Percentiles rank a stretch among this genome's conserved stretches.
phyloP scores from a whole-genome alignment of 2,113 vertebrate genomes.

The Hiodon tergisus region DNA sequence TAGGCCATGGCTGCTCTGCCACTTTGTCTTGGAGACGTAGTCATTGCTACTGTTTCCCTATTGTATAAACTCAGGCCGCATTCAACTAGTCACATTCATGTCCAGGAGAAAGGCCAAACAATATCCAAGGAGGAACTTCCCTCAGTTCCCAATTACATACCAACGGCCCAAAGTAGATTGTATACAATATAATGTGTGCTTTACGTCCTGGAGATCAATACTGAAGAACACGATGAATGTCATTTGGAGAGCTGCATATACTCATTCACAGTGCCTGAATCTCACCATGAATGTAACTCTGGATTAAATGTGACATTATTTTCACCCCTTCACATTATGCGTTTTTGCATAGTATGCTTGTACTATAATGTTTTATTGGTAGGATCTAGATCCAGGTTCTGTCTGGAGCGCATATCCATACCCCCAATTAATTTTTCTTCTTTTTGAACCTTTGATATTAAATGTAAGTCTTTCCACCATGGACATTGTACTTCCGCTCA shows the following conservation, averaged over 20 bases:
- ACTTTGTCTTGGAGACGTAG: no score
- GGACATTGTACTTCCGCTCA: no score
- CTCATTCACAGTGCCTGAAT: slow-evolving; percentile 42
- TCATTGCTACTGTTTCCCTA: no score
- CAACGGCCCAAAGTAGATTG: slow-evolving; percentile 45
- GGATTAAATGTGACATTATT: not conserved
- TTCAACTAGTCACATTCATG: no score
- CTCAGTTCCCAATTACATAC: not conserved
- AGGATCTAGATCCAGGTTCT: not conserved
- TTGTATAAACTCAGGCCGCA: no score
- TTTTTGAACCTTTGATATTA: not conserved
- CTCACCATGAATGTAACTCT: not conserved
- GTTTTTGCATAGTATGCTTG: slow-evolving; percentile 20
- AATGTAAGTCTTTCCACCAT: not conserved
- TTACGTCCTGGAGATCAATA: slow-evolving; percentile 42
- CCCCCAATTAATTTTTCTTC: not conserved
- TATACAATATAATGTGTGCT: slow-evolving; percentile 42
- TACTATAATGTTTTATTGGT: slow-evolving; percentile 6
- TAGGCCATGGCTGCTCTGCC: no score
- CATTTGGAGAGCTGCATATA: slow-evolving; percentile 42
- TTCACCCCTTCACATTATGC: not conserved
- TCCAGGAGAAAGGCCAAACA: not conserved
- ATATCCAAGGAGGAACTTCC: not conserved
- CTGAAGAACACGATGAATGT: slow-evolving; percentile 28
- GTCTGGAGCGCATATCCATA: slow-evolving; percentile 1